Base-by-base conservation (phyloP, 2,797 vertebrate species). In the Mormyrops attenuatus region DNA sequence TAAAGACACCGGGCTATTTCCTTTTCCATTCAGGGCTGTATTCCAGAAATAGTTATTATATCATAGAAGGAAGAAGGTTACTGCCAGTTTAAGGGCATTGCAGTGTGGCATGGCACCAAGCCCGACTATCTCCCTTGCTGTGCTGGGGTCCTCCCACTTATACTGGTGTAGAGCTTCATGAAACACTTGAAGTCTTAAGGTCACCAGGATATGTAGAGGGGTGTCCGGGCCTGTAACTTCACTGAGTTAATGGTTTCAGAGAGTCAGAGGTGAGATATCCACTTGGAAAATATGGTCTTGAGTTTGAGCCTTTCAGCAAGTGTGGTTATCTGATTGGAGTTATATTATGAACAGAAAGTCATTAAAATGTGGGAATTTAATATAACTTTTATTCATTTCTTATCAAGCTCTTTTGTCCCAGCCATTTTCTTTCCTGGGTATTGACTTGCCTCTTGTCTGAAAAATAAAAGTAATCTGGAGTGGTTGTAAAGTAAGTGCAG, bases 401-500 rank as follows among this genome's bases (percentile, higher is more conserved):
- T 90, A 87, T 89, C 89, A 47, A 57, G 90, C 90, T 90, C 90
- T 91, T 89, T 88, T 26, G 89, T 26, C 85, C 38, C 86, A 84
- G 66, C 89, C 66, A 85, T 92, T 90, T 91, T 88, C 92, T 91
- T 86, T 85, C 89, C 47, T 50, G 91, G 87, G 86, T 89, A 90
- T 49, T 90, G 90, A 66, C 89, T 88, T 90, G 85, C 89, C 89
- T 88, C 87, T 87, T 66, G 63, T 89, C 89, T 82, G 41, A 82
- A 82, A 82, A 85, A 57, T 88, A 86, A 91, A 90, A 41, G 88
- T 91, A 92, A 93, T 92, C 92, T 91, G 91, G 92, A 93, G 93
- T 92, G 91, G 90, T 89, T 93, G 92, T 94, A 91, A 95, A 94
- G 94, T 93, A 94, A 95, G 94, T 92, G 91, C 92, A 92, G 92